Conservation (phyloP, 1,140 invertebrate genomes). For the Formica selysi region DNA sequence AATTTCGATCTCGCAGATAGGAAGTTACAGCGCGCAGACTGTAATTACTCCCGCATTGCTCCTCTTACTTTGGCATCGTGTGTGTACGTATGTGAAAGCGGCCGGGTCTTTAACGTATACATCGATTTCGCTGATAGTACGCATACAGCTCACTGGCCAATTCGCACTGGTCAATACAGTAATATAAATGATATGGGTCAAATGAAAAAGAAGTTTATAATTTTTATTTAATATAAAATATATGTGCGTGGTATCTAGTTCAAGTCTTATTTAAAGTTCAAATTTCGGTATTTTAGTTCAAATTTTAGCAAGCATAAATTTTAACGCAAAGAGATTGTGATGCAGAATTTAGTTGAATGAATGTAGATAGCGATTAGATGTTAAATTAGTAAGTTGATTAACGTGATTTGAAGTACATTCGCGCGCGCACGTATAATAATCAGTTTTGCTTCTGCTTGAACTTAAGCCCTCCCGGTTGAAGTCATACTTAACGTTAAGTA, state of each 20-base stretch:
- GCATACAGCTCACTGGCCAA: constrained; percentile 18
- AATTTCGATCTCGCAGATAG: constrained; percentile 79
- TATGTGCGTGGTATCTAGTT: background rate
- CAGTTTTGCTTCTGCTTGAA: constrained; percentile 21
- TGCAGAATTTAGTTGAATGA: constrained; percentile 12
- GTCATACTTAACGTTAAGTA: constrained; percentile 81
- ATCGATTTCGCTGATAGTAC: constrained; percentile 67
- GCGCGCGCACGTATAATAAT: constrained; percentile 45
- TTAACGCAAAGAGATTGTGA: constrained; percentile 18
- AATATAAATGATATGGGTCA: background rate
- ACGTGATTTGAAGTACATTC: constrained; percentile 28
- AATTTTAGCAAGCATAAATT: background rate
- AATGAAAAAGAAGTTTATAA: no score
- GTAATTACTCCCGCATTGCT: constrained; percentile 74
- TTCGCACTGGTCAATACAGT: constrained; percentile 65
- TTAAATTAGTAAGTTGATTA: constrained; percentile 45
- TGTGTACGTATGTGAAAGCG: constrained; percentile 64
- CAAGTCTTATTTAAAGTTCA: no score
- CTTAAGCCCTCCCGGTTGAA: constrained; percentile 62
- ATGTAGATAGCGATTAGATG: constrained; percentile 18
- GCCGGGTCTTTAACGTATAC: constrained; percentile 66
- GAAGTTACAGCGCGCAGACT: constrained; percentile 74
- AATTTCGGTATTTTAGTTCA: no score
- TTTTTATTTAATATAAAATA: constrained; percentile 26
- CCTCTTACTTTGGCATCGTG: constrained; percentile 73